Evolutionary conservation across 2,888 invertebrate genomes (phyloP), one percentile per base, ranked within the genome.

Genomic region (Craniophora ligustri): DNA sequence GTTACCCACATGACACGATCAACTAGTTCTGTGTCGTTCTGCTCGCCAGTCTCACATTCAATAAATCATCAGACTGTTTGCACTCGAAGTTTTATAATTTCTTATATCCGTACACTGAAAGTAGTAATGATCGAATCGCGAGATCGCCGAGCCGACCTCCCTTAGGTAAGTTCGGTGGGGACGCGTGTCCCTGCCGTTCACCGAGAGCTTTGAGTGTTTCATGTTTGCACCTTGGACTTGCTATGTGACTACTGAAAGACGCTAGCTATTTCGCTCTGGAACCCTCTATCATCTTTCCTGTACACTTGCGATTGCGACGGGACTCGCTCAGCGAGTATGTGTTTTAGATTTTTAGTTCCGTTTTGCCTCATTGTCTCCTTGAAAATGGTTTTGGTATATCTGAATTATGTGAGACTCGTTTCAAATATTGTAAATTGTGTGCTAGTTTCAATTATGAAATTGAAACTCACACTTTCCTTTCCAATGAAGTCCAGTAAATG

Each of bases 221-320:
- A 93, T 94, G 94, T 94, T 93, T 94, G 94, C 94, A 94, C 94
- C 93, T 93, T 94, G 93, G 93, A 93, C 92, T 93, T 93, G 94
- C 93, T 93, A 91, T 93, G 92, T 92, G 90, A 92, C 89, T 89
- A 91, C 87, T 89, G 80, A 90, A 84, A 90, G 85, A 90, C 87
- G 92, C 92, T 92, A 91, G 92, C 92, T 91, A 91, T 91, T 89
- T 91, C 87, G 92, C 92, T 92, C 92, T 92, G 91, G 84, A 88
- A 90, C 85, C 88, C 89, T 92, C 91, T 93, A 84, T 92, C 91
- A 92, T 91, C 88, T 92, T 89, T 90, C 91, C 89, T 90, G 92
- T 92, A 92, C 92, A 92, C 90, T 88, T 86, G 77, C 78, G 92
- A 91, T 92, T 92, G 93, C 91, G 86, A 91, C 86, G 87, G 92